Base-by-base conservation (phyloP, 2,888 invertebrate species). In the Eupeodes luniger region DNA sequence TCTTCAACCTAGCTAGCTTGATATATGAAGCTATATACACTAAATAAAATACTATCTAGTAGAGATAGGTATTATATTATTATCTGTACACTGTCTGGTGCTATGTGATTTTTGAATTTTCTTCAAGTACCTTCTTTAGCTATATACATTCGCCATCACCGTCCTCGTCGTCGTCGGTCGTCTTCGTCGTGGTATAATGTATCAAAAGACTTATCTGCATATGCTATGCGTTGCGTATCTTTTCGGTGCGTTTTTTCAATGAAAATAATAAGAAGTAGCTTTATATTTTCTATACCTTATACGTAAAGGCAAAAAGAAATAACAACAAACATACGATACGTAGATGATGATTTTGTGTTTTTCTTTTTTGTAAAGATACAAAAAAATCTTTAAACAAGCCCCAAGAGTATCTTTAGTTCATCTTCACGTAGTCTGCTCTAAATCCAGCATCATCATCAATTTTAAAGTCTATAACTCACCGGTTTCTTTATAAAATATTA, bases 381-480 rank as follows among this genome's bases (percentile, higher is more conserved):
- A 27, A 44, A 57, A 72, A 57, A 72, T 72, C 72, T 59, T 72
- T 57, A 59, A 72, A 27, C 59, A 59, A 79, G 75, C 69, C 82
- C 51, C 69, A 77, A 70, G 82, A 69, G 72, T 79, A 57, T 44
- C 59, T 59, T n/a, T 72, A 59, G 72, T 84, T 67, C 79, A 79
- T 79, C 84, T 84, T 74, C 74, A 84, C 79, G 62, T 69, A 72
- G 77, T 77, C 85, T 81, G 85, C 77, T 85, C 85, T 72, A 81
- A 77, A 85, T 85, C 66, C 61, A 85, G 72, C 85, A 72, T 57
- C 81, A 72, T 76, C 76, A 75, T 75, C 62, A 81, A 72, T 77
- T 80, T 75, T 72, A 75, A 75, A 75, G 74, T 83, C 61, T 81
- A 61, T 76, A 69, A 64, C 76, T 49, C 70, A 55, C 44, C 77